Base-by-base conservation (phyloP, 2,888 invertebrate genomes). In the Caprella mutica region DNA sequence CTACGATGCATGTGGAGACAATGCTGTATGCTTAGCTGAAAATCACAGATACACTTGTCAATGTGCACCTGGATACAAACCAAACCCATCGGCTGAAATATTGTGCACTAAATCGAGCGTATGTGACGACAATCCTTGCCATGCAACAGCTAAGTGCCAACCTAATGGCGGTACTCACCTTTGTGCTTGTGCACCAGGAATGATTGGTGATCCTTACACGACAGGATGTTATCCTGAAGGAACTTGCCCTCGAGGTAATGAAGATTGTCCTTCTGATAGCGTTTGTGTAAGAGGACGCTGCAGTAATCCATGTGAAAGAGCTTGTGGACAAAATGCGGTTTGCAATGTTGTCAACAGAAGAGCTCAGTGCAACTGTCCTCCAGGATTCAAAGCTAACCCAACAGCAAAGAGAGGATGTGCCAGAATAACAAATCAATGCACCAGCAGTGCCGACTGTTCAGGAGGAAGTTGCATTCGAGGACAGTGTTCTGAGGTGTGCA, bases 21-120 rank as follows among this genome's bases (percentile, higher is more conserved):
- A 90, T 72, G 87, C 91, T 8, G 85, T 91, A 17, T 92, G 92
- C 71, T 81, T 90, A 67, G 83, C 86, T 5, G 87, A 89, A 72
- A 83, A 86, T 68, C 88, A 91, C 70, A 83, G 81, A 69, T 80
- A 83, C 8, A 79, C 79, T 19, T 92, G 92, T 68, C 86, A 87
- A 70, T 92, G 92, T 70, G 89, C 88, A 33, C 83, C 84, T 29
- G 91, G 91, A 9, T 86, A 80, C 70, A 80, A 78, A 67, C 80
- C 86, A 2, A 85, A 88, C 71, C 89, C 90, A 2, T 73, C 86
- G 27, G 81, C 90, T n/a, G 90, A 90, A 67, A 80, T 88, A 12
- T 84, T 82, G 69, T 91, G 91, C 70, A 77, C 78, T 52, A 77
- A 80, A 61, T 60, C 67, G 9, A 66, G 69, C 44, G 59, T 68